These are phyloP conservation scores for Oryzias curvinotus DNA, from an alignment of 2,113 vertebrate genomes.

Conservation along the genomic window DNA sequence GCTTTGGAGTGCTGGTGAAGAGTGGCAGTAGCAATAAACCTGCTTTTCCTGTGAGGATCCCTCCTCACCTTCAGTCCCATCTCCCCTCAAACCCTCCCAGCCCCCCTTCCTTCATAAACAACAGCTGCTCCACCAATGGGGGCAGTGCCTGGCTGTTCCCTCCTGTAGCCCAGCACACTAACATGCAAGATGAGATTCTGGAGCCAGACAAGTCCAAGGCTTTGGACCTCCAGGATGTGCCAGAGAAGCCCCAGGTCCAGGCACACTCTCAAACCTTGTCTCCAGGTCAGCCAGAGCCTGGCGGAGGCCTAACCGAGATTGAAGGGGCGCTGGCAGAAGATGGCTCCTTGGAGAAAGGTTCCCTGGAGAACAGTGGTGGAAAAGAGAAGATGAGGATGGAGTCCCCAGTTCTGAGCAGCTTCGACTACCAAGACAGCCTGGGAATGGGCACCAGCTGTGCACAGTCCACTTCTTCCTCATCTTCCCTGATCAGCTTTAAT, in stretches of 20 bases:
- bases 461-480: slow-evolving; percentile 91
- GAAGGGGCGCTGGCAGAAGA: slow-evolving; percentile 89
- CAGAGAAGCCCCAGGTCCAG: slow-evolving; percentile 85
- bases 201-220: slow-evolving; percentile 95
- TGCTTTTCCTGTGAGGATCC: slow-evolving; percentile 97
- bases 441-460: slow-evolving; percentile 88
- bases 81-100: slow-evolving; percentile 89
- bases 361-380: slow-evolving; percentile 85
- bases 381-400: slow-evolving; percentile 96
- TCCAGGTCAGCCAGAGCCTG: slow-evolving; percentile 88
- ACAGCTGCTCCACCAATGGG: slow-evolving; percentile 94
- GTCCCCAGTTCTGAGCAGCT: slow-evolving; percentile 91
- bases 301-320: slow-evolving; percentile 87
- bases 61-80: slow-evolving; percentile 97
- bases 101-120: slow-evolving; percentile 95
- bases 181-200: slow-evolving; percentile 99
- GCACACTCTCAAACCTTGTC: slow-evolving; percentile 83
- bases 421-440: slow-evolving; percentile 94
- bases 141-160: slow-evolving; percentile 97
- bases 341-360: slow-evolving; percentile 83
- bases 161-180: slow-evolving; percentile 87
- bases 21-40: slow-evolving; percentile 98
- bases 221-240: slow-evolving; percentile 92
- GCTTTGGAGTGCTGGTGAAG: slow-evolving; percentile 99
- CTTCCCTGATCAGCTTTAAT: slow-evolving; percentile 94